These are phyloP conservation scores for Orussus abietinus DNA, from an alignment of 1,140 invertebrate species.

Conservation along the genomic window DNA sequence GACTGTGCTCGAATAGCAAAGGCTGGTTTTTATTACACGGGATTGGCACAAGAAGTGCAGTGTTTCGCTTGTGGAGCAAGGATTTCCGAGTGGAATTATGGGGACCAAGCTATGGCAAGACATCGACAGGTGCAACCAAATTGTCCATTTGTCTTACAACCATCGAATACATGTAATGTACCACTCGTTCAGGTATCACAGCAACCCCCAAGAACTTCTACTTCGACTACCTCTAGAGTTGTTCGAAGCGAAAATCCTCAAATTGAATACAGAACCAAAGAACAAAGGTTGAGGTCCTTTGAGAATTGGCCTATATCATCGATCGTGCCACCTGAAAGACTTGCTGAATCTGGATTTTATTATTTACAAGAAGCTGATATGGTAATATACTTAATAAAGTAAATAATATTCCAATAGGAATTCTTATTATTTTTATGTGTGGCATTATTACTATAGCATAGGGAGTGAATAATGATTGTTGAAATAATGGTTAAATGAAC, in stretches of 20 bases:
- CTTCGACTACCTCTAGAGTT: not conserved
- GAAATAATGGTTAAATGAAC: not conserved
- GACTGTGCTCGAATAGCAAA: constrained; percentile 66
- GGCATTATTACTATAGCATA: too few relatives aligned
- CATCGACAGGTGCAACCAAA: constrained; percentile 62
- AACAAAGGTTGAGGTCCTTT: constrained; percentile 59
- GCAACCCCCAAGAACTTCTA: constrained; percentile 14
- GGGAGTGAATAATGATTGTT: too few relatives aligned
- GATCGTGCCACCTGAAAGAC: constrained; percentile 61
- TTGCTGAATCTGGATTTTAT: constrained; percentile 82
- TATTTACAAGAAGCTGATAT: constrained; percentile 60
- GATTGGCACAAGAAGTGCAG: constrained; percentile 63
- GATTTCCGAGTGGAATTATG: constrained; percentile 72
- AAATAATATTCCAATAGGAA: too few relatives aligned
- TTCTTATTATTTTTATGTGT: too few relatives aligned
- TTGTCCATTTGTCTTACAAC: constrained; percentile 69
- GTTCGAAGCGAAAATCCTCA: constrained; percentile 8
- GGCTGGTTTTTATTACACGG: constrained; percentile 79
- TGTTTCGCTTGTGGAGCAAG: constrained; percentile 72
- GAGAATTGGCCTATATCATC: constrained; percentile 60
- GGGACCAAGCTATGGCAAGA: constrained; percentile 66
- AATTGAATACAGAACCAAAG: constrained; percentile 48
- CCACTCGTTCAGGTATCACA: constrained; percentile 42
- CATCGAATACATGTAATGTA: constrained; percentile 63
- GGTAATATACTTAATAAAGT: constrained; percentile 33